phyloP scores from a whole-genome alignment of 1,140 invertebrate genomes.

The Kradibia gibbosae region DNA sequence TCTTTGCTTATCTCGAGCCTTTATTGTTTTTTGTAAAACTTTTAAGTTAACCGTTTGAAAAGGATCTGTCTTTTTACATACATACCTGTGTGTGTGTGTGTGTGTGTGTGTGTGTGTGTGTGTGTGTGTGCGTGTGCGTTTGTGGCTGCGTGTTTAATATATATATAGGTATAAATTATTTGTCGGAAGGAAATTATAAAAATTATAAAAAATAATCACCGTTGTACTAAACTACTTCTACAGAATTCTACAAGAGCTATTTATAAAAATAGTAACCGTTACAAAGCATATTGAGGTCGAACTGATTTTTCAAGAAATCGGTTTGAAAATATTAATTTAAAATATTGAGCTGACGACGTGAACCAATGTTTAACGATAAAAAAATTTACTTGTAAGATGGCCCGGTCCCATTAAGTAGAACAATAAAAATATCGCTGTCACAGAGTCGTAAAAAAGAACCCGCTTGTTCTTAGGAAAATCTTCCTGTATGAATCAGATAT shows the following conservation, averaged over 20 bases:
- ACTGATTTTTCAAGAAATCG: background rate
- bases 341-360: background rate
- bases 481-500: conserved; percentile 13
- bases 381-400: too few species aligned
- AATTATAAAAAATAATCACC: too few species aligned
- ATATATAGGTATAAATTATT: too few species aligned
- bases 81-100: too few species aligned
- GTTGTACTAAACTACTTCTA: too few species aligned
- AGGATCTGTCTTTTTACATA: too few species aligned
- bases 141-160: too few species aligned
- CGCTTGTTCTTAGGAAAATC: conserved; percentile 15
- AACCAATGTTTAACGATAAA: background rate
- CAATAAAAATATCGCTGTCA: background rate
- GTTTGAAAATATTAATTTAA: background rate
- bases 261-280: background rate
- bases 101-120: too few species aligned
- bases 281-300: background rate
- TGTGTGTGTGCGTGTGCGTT: too few species aligned
- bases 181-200: too few species aligned
- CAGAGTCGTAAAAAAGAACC: background rate
- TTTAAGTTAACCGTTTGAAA: background rate
- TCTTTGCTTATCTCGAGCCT: background rate
- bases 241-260: too few species aligned
- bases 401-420: background rate
- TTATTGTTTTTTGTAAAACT: background rate